These are phyloP conservation scores for Dromococcyx pavoninus DNA, from an alignment of 2,797 vertebrate genomes.

Conservation along the genomic window DNA sequence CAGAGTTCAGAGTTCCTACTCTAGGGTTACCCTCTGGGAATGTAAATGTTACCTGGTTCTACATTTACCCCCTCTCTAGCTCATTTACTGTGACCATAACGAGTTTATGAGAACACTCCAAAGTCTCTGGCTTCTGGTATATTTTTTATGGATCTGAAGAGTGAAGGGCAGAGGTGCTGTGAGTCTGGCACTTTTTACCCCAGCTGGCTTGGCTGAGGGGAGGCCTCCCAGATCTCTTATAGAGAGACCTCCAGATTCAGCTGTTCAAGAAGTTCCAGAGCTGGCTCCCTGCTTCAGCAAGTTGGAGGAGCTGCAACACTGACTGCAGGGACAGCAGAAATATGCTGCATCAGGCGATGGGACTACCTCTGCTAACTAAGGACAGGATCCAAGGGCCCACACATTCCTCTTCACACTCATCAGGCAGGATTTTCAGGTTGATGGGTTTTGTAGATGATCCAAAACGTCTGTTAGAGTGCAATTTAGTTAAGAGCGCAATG, in stretches of 20 bases:
- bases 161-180: background rate
- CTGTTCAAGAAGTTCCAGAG: background rate
- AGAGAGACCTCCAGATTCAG: background rate
- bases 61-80: background rate
- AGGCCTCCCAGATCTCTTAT: background rate
- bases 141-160: background rate
- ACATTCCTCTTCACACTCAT: background rate
- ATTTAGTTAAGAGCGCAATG: background rate
- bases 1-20: background rate
- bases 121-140: background rate
- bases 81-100: background rate
- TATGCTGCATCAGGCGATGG: background rate
- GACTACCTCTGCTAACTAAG: background rate
- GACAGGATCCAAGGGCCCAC: background rate
- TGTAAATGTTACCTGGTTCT: background rate
- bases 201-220: background rate
- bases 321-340: background rate
- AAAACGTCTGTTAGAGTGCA: background rate
- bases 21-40: background rate
- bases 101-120: background rate
- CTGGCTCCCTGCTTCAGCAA: background rate
- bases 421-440: background rate
- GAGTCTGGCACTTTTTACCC: background rate
- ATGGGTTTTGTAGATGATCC: background rate
- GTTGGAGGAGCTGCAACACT: background rate